Base-by-base conservation (phyloP, 2,797 vertebrate genomes). In the Chelonia mydas region DNA sequence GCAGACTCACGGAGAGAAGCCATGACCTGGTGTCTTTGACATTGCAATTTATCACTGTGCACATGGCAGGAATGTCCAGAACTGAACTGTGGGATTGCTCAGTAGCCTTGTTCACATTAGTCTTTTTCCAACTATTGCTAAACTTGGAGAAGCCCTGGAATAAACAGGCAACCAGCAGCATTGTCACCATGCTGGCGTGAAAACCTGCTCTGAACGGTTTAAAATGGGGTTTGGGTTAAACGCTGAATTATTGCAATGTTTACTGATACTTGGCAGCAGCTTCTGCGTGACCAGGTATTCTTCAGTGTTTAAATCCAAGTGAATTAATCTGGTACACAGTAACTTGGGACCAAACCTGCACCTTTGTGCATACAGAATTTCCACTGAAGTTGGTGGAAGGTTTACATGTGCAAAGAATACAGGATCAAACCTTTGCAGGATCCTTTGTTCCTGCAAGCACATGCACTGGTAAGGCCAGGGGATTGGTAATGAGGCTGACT, bases 201-300 rank as follows among this genome's bases (percentile, higher is more conserved):
- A 0, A 45, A 4, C 77, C 12, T 94, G 76, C 68, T 88, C 16
- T 19, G 1, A 88, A 28, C 19, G 87, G 55, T 21, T 51, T 28
- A 37, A 90, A 94, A 87, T 45, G 25, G 1, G 23, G 47, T 65
- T 45, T 54, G 53, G n/a, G 49, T 92, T 51, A 89, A 95, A 83
- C 74, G 79, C 17, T 57, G 41, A 28, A n/a, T 45, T 83, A 74
- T 33, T 74, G 47, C 28, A 78, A 28, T 59, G 13, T 79, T 83
- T 37, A 81, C 51, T 59, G n/a, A 25, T 41, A 41, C 37, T 6
- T 74, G 72, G 72, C 41, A 23, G 72, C 21, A 41, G 23, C 47
- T 81, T 27, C 77, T 11, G n/a, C 77, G 6, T 17, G 3, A 3
- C 86, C 1, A 0, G n/a, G 13, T n/a, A 59, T 85, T 79, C 28